A percentile compares a stretch with the other conserved stretches of the same genome.
Evolutionary conservation across 2,113 vertebrate genomes (phyloP).

Genomic region (Gorilla gorilla): DNA sequence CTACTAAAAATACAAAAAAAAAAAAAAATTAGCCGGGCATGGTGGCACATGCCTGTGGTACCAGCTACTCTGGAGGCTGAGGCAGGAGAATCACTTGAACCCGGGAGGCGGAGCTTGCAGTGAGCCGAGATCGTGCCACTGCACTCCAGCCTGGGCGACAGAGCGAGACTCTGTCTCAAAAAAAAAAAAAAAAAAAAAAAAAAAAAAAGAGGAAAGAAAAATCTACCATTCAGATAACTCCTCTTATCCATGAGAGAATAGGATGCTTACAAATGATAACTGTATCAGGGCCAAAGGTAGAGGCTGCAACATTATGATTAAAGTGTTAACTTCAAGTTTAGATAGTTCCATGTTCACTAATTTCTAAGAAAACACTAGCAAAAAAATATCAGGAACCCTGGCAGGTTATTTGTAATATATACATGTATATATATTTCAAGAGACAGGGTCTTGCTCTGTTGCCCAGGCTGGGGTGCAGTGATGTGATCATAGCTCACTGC

Average conservation of each 20-base stretch:
- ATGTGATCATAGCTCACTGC: neutral
- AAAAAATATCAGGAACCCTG: neutral
- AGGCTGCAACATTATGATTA: neutral
- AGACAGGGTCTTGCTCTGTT: neutral
- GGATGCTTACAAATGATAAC: neutral
- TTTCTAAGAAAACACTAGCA: neutral
- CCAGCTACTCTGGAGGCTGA: too few relatives aligned
- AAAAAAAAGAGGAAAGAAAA: neutral
- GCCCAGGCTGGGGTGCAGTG: neutral
- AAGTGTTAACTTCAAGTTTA: neutral
- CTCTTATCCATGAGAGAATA: neutral
- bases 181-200: too few relatives aligned
- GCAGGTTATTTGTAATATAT: neutral
- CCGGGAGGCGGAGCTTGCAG: too few relatives aligned
- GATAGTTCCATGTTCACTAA: neutral
- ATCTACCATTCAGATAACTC: neutral
- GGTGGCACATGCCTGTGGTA: too few relatives aligned
- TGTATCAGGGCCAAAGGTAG: neutral
- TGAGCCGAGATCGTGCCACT: too few relatives aligned
- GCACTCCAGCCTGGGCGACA: too few relatives aligned
- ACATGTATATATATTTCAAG: too few relatives aligned
- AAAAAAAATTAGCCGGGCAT: too few relatives aligned
- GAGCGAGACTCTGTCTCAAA: too few relatives aligned
- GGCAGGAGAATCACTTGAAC: too few relatives aligned
- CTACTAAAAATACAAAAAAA: too few relatives aligned